Conservation (phyloP, 2,888 invertebrate genomes). For the Pecten maximus region DNA sequence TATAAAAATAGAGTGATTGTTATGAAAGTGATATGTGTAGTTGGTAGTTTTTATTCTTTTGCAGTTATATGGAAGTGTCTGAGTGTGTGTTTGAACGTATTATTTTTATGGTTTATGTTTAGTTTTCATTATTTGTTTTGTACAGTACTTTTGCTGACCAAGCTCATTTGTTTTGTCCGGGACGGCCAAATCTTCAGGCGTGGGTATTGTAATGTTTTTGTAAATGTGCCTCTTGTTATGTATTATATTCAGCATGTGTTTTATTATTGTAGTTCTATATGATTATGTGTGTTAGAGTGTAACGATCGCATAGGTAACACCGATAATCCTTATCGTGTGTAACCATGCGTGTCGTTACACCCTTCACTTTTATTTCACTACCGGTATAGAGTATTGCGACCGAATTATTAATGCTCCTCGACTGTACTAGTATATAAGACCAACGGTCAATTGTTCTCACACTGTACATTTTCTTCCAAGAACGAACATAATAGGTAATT, state of each 20-base stretch:
- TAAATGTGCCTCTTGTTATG: background rate
- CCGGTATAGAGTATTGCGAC: background rate
- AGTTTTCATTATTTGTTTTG: background rate
- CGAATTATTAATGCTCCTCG: background rate
- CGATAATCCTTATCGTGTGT: background rate
- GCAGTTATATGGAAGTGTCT: no score
- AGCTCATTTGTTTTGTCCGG: background rate
- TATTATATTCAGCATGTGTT: no score
- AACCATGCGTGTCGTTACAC: background rate
- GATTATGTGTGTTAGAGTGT: background rate
- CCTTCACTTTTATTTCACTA: background rate
- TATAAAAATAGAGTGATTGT: no score
- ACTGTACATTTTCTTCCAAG: no score
- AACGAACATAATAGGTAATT: background rate
- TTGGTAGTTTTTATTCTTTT: no score
- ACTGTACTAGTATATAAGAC: no score
- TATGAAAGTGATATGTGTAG: no score
- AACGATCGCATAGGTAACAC: background rate
- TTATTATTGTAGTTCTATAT: background rate
- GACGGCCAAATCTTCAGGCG: background rate
- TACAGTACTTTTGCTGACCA: background rate
- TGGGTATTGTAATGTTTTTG: background rate
- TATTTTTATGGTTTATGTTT: no score
- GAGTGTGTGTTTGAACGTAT: no score
- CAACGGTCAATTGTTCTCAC: no score